phyloP scores from a whole-genome alignment of 1,140 invertebrate genomes.

The Drosophila truncata region DNA sequence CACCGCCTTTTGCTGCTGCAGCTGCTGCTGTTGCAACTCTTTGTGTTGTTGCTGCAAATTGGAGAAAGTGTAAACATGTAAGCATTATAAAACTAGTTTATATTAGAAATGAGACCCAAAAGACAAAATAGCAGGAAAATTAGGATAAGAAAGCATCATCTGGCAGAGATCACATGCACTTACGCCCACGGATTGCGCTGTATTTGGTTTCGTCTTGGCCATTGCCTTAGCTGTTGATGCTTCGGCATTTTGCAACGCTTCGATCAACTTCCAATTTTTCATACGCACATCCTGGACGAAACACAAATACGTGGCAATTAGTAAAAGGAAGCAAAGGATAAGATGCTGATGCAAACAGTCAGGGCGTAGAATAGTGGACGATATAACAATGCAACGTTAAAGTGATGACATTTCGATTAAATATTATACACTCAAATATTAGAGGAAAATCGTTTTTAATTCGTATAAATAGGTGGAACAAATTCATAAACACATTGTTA shows the following conservation, averaged over 20 bases:
- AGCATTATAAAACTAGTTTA: not conserved
- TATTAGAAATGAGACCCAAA: not conserved
- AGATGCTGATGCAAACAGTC: not conserved
- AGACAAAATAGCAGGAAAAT: not conserved
- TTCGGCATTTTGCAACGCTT: slow-evolving; percentile 92
- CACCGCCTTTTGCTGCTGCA: slow-evolving; percentile 27
- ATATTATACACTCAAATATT: not conserved
- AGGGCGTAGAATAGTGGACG: not conserved
- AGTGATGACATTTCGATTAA: not conserved
- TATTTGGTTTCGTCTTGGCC: slow-evolving; percentile 85
- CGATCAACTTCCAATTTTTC: slow-evolving; percentile 95
- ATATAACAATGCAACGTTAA: not conserved
- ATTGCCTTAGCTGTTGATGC: slow-evolving; percentile 80
- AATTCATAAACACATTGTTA: slow-evolving; percentile 25
- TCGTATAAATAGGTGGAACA: no score
- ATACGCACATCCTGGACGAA: slow-evolving; percentile 90
- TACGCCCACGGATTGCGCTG: slow-evolving; percentile 86
- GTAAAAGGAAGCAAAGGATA: slow-evolving; percentile 31
- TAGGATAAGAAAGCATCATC: slow-evolving; percentile 1
- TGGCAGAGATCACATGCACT: slow-evolving; percentile 79
- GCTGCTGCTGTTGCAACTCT: slow-evolving; percentile 55
- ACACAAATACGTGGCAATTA: slow-evolving; percentile 71
- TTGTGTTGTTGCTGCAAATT: slow-evolving; percentile 69
- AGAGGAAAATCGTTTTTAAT: not conserved
- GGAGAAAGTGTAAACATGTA: slow-evolving; percentile 3